These are phyloP conservation scores for Nephrotoma appendiculata DNA, from an alignment of 2,888 invertebrate genomes.

Conservation along the genomic window DNA sequence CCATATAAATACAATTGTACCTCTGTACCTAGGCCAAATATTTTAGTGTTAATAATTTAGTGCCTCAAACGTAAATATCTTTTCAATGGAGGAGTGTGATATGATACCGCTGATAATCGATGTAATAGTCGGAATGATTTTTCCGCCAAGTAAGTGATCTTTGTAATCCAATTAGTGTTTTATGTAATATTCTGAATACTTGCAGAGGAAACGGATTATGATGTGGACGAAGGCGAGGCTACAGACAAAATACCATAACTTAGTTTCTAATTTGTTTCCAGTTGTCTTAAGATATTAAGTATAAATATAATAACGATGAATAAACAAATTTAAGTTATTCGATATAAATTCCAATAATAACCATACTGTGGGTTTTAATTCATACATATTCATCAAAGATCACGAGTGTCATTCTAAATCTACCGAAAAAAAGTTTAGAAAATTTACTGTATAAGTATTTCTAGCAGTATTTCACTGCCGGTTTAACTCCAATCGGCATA, in stretches of 20 bases:
- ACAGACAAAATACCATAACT: neutral
- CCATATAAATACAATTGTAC: neutral
- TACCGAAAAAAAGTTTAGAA: too few relatives aligned
- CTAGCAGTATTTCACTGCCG: too few relatives aligned
- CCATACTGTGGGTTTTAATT: too few relatives aligned
- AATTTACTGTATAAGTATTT: too few relatives aligned
- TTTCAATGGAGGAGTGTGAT: conserved; percentile 9
- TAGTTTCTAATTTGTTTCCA: too few relatives aligned
- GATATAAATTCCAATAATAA: too few relatives aligned
- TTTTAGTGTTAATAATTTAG: neutral
- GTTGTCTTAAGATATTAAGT: too few relatives aligned
- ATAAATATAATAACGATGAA: too few relatives aligned
- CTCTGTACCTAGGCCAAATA: neutral
- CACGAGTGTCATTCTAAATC: too few relatives aligned
- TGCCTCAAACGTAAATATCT: neutral
- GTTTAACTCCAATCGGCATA: too few relatives aligned
- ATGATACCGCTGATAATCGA: conserved; percentile 11
- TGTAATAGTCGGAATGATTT: conserved; percentile 11
- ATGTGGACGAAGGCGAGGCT: neutral
- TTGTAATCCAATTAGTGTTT: neutral
- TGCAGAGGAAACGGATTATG: neutral
- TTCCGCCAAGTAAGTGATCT: conserved; percentile 11
- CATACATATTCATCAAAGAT: too few relatives aligned
- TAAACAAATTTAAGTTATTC: too few relatives aligned
- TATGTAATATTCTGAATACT: neutral